phyloP scores from a whole-genome alignment of 35 echinoderm and acorn worm genomes.

The Ptychodera flava region DNA sequence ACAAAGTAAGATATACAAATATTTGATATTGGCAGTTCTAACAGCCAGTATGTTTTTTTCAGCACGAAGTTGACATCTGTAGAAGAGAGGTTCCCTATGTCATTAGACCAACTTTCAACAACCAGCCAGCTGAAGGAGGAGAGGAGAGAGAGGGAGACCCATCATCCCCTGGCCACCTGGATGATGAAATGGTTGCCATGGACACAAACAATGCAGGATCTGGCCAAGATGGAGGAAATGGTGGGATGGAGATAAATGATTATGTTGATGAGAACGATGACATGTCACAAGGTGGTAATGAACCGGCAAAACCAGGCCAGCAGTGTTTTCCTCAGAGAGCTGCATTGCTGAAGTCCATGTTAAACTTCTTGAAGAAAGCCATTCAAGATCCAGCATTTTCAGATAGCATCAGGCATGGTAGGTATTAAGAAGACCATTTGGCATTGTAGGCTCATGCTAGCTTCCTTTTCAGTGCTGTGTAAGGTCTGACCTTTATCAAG shows the following conservation, averaged over 20 bases:
- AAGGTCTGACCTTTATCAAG: too few relatives aligned
- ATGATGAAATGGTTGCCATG: conserved; percentile 63
- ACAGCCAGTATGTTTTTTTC: too few relatives aligned
- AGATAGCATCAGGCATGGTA: conserved; percentile 97
- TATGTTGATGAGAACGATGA: background rate
- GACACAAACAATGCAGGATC: conserved; percentile 62
- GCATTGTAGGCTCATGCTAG: too few relatives aligned
- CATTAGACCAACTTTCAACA: conserved; percentile 52
- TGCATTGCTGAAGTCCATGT: conserved; percentile 94
- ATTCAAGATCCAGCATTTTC: conserved; percentile 98
- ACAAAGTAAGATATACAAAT: too few relatives aligned
- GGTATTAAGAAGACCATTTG: too few relatives aligned
- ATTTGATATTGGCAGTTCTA: too few relatives aligned
- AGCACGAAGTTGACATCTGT: conserved; percentile 93
- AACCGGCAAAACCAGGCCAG: conserved; percentile 13
- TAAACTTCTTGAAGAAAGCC: conserved; percentile 97
- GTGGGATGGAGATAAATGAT: background rate
- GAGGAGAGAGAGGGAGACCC: background rate
- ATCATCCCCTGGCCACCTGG: conserved; percentile 26
- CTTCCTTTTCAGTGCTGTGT: too few relatives aligned
- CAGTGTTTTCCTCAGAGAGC: conserved; percentile 94
- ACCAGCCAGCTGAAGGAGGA: conserved; percentile 31
- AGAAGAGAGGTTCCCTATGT: conserved; percentile 76
- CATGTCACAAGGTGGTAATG: background rate
- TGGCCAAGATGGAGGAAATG: background rate